Percentiles rank a stretch among this genome's conserved stretches.
Conservation (phyloP, 2,888 invertebrate species). For the Drosophila paranaensis region DNA sequence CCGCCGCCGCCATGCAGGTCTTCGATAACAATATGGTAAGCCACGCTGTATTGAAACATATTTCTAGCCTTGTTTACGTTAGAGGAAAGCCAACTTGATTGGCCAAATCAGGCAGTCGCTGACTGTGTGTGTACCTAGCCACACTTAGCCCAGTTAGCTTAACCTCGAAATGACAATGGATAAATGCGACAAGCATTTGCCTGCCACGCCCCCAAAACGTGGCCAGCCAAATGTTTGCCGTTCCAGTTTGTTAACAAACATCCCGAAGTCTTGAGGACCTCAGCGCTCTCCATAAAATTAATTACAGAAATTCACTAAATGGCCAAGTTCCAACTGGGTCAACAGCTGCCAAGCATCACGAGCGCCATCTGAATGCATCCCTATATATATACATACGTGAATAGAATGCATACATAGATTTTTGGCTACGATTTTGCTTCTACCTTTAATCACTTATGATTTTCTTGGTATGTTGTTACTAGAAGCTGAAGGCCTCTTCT, state of each 20-base stretch:
- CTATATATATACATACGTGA: neutral
- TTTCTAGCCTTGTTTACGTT: slow-evolving; percentile 30
- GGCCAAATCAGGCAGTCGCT: slow-evolving; percentile 11
- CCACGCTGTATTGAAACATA: slow-evolving; percentile 12
- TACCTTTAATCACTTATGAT: slow-evolving; percentile 6
- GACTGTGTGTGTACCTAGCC: slow-evolving; percentile 36
- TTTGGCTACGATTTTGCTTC: neutral
- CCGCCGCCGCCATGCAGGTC: slow-evolving; percentile 76
- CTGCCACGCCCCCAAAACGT: slow-evolving; percentile 40
- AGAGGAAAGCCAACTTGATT: slow-evolving; percentile 50
- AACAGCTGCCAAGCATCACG: slow-evolving; percentile 55
- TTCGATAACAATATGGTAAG: slow-evolving; percentile 82
- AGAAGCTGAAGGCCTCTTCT: neutral
- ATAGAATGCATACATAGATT: slow-evolving; percentile 8
- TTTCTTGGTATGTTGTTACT: neutral
- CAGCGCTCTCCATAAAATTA: slow-evolving; percentile 67
- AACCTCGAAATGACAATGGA: slow-evolving; percentile 67
- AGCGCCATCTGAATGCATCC: slow-evolving; percentile 38
- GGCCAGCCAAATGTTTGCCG: slow-evolving; percentile 33
- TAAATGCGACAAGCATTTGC: slow-evolving; percentile 41
- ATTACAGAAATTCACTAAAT: slow-evolving; percentile 79
- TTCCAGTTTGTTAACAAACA: slow-evolving; percentile 43
- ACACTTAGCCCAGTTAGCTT: slow-evolving; percentile 69
- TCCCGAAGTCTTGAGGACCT: slow-evolving; percentile 45
- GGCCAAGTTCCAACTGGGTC: slow-evolving; percentile 82